These are phyloP conservation scores for Paralvinella palmiformis DNA, from an alignment of 1,140 invertebrate genomes.

Conservation along the genomic window DNA sequence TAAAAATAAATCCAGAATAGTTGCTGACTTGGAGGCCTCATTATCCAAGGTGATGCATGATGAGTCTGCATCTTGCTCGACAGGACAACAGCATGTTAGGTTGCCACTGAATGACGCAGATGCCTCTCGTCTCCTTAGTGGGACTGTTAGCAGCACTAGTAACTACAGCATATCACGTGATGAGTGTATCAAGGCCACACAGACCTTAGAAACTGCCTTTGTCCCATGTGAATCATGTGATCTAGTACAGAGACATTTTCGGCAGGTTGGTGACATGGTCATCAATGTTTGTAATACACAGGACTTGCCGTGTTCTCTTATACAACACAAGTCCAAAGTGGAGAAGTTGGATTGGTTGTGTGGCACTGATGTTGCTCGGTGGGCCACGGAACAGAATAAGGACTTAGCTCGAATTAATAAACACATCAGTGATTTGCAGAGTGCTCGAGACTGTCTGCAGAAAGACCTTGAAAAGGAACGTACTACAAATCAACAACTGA, in stretches of 20 bases:
- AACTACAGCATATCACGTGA: conserved; percentile 23
- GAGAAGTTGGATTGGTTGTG: conserved; percentile 35
- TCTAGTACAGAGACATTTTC: conserved; percentile 37
- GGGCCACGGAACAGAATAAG: conserved; percentile 43
- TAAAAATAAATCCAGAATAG: conserved; percentile 30
- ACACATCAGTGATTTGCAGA: conserved; percentile 30
- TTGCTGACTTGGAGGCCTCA: conserved; percentile 31
- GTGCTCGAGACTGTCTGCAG: conserved; percentile 35
- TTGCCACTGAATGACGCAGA: conserved; percentile 23
- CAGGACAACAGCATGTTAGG: no score
- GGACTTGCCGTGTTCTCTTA: conserved; percentile 35
- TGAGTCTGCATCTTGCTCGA: neutral
- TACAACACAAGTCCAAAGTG: conserved; percentile 33
- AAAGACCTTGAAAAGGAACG: conserved; percentile 28
- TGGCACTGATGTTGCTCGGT: conserved; percentile 37
- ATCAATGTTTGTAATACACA: conserved; percentile 37
- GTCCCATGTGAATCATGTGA: conserved; percentile 45
- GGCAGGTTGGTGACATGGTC: conserved; percentile 33
- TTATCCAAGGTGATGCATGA: conserved; percentile 14
- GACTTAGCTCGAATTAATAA: conserved; percentile 40
- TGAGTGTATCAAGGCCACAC: conserved; percentile 37
- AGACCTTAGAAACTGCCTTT: conserved; percentile 46
- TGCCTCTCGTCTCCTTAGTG: neutral
- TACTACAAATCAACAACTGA: conserved; percentile 31
- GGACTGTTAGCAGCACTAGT: neutral